phyloP scores from a whole-genome alignment of 2,113 vertebrate genomes.

The Smithornis capensis region DNA sequence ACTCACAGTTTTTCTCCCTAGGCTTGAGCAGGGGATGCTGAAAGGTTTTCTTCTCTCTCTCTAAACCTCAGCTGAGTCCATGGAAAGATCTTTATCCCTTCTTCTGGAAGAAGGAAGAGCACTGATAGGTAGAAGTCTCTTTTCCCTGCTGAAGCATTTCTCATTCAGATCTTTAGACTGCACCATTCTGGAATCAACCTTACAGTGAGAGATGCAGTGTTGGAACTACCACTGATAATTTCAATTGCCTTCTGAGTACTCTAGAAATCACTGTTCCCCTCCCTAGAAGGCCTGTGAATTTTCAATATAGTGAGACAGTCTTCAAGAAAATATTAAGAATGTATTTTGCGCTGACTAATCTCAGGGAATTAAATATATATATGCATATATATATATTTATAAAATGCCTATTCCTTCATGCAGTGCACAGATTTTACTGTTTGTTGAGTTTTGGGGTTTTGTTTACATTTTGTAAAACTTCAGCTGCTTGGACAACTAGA shows the following conservation, averaged over 20 bases:
- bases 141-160: background rate
- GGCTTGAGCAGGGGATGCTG: background rate
- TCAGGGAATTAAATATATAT: background rate
- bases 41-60: background rate
- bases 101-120: background rate
- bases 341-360: background rate
- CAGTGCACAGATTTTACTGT: background rate
- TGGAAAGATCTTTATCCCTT: background rate
- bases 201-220: background rate
- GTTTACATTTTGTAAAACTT: background rate
- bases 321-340: background rate
- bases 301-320: background rate
- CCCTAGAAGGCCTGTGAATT: background rate
- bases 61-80: background rate
- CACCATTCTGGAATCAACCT: background rate
- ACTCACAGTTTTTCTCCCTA: background rate
- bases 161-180: background rate
- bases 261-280: background rate
- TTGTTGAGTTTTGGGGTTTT: background rate
- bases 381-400: too few relatives aligned
- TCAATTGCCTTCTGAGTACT: background rate
- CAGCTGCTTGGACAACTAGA: background rate
- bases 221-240: background rate
- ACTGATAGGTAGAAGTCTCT: background rate
- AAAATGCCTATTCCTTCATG: background rate